Evolutionary conservation across 2,888 invertebrate genomes (phyloP).

Genomic region (Pegoplata infirma): DNA sequence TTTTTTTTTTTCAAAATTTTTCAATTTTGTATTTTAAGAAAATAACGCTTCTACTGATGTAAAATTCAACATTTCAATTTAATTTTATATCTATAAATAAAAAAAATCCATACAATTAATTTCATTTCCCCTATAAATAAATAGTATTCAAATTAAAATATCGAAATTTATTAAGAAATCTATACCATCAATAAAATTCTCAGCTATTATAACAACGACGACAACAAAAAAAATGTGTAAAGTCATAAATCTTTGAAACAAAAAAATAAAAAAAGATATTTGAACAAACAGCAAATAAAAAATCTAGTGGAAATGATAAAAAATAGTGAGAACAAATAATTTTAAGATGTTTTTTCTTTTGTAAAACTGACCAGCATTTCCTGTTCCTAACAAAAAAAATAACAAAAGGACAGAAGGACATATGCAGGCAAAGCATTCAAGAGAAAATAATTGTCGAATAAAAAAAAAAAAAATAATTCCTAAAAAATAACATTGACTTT

Average conservation of each 20-base stretch:
- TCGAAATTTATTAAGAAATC: constrained; percentile 49
- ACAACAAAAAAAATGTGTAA: constrained; percentile 30
- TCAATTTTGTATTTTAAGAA: too few species aligned
- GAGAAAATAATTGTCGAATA: constrained; percentile 69
- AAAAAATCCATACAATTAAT: constrained; percentile 22
- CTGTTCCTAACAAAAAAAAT: constrained; percentile 41
- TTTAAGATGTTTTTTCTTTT: constrained; percentile 44
- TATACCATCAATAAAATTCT: constrained; percentile 73
- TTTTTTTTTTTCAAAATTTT: too few species aligned
- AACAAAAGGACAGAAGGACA: constrained; percentile 65
- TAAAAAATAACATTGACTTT: constrained; percentile 55
- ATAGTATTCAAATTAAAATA: constrained; percentile 46
- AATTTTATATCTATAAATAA: too few species aligned
- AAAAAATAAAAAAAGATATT: constrained; percentile 55
- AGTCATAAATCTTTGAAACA: constrained; percentile 72
- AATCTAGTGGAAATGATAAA: constrained; percentile 68
- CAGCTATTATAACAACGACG: constrained; percentile 41
- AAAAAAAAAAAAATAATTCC: constrained; percentile 62
- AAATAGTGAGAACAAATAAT: constrained; percentile 64
- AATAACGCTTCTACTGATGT: too few species aligned
- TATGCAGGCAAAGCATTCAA: constrained; percentile 72
- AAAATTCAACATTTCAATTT: too few species aligned
- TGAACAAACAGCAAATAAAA: constrained; percentile 54
- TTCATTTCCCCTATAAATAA: constrained; percentile 14
- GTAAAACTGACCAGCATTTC: constrained; percentile 68